Evolutionary conservation across 2,797 vertebrate genomes (phyloP).

Genomic region (Neostethus bicornis): DNA sequence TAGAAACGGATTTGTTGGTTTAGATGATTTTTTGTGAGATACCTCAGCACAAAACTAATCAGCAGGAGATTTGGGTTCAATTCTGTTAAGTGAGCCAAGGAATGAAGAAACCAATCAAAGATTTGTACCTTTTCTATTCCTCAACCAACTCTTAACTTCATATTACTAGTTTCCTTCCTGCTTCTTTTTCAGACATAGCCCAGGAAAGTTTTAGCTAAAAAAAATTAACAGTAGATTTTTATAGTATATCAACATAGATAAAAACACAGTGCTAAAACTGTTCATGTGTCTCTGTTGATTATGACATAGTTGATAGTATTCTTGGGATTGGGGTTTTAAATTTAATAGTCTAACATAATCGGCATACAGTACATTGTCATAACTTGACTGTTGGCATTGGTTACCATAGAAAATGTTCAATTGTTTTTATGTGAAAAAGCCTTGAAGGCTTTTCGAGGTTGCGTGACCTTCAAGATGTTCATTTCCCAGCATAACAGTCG

Average conservation of each 20-base stretch:
- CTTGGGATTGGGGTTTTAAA: not conserved
- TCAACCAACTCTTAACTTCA: not conserved
- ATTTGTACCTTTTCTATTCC: slow-evolving; percentile 4
- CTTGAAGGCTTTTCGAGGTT: not conserved
- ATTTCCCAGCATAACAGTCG: not conserved
- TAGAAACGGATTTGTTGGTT: slow-evolving; percentile 38
- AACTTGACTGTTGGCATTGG: not conserved
- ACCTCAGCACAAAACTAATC: slow-evolving; percentile 26
- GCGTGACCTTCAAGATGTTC: not conserved
- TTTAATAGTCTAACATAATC: not conserved
- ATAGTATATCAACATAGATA: slow-evolving; percentile 29
- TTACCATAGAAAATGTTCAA: not conserved
- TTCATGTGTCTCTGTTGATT: not conserved
- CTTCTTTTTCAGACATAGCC: slow-evolving; percentile 3
- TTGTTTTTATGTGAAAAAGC: not conserved
- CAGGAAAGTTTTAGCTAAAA: slow-evolving; percentile 29
- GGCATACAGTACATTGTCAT: not conserved
- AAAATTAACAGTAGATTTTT: slow-evolving; percentile 47
- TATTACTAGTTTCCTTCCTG: slow-evolving; percentile 4
- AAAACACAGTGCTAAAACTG: slow-evolving; percentile 28
- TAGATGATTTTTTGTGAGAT: slow-evolving; percentile 18
- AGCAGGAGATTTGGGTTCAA: slow-evolving; percentile 7
- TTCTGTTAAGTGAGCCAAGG: not conserved
- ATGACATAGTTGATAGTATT: not conserved
- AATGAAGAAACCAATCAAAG: slow-evolving; percentile 1